Percentiles rank a stretch among this genome's conserved stretches.
Conservation (phyloP, 2,888 invertebrate species). For the Melitaea athalia region DNA sequence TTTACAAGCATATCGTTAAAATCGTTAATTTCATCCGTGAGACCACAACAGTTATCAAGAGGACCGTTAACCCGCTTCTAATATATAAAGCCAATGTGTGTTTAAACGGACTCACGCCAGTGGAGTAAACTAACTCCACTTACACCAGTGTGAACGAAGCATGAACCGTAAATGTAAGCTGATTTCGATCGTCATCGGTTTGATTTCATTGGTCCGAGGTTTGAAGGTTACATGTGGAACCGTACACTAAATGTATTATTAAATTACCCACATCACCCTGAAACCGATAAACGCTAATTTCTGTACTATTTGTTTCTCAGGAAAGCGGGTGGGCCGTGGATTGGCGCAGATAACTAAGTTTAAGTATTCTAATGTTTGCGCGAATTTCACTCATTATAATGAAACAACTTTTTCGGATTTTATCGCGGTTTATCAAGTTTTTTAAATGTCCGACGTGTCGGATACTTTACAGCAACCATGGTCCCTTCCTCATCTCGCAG, state of each 20-base stretch:
- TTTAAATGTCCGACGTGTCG: too few species aligned
- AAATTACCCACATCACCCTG: conserved; percentile 11
- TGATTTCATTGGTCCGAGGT: conserved; percentile 26
- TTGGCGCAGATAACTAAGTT: too few species aligned
- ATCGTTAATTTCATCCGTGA: neutral
- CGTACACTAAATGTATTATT: conserved; percentile 16
- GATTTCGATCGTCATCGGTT: conserved; percentile 17
- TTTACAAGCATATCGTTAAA: conserved; percentile 1
- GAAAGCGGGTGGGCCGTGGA: neutral
- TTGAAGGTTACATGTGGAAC: conserved; percentile 14
- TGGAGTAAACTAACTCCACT: neutral
- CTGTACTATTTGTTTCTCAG: neutral
- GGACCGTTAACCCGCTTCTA: conserved; percentile 3
- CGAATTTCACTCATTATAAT: too few species aligned
- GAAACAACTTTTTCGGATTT: too few species aligned
- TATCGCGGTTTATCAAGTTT: too few species aligned
- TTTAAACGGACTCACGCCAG: conserved; percentile 1
- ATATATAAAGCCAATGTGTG: neutral
- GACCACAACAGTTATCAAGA: conserved; percentile 8
- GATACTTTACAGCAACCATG: too few species aligned
- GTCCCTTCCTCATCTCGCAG: too few species aligned
- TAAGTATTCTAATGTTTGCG: too few species aligned
- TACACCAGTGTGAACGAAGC: conserved; percentile 1
- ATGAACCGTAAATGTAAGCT: conserved; percentile 12
- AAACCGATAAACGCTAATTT: neutral